A percentile compares a stretch with the other conserved stretches of the same genome.
Evolutionary conservation across 2,888 invertebrate species (phyloP).

Genomic region (Geophilus truncorum): DNA sequence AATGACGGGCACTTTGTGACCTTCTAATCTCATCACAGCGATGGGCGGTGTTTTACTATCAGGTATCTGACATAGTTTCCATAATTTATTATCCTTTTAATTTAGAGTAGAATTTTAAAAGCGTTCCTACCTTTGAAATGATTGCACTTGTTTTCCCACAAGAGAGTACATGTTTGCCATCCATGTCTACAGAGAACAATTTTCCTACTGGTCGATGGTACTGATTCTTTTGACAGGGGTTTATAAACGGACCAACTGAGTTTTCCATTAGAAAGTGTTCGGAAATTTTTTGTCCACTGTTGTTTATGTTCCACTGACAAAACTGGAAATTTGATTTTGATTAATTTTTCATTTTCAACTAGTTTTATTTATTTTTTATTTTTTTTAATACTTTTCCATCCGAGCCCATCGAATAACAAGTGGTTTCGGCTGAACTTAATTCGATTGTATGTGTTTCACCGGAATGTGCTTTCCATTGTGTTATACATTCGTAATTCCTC

Average conservation of each 20-base stretch:
- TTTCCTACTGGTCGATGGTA: constrained; percentile 47
- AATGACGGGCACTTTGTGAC: constrained; percentile 54
- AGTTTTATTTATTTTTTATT: neutral
- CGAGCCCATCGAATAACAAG: constrained; percentile 56
- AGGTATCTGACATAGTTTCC: neutral
- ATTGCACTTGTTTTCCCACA: constrained; percentile 49
- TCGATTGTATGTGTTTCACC: constrained; percentile 55
- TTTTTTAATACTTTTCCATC: constrained; percentile 53
- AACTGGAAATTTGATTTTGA: constrained; percentile 42
- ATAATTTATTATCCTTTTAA: neutral
- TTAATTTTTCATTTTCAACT: neutral
- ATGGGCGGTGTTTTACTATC: constrained; percentile 30
- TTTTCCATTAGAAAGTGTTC: constrained; percentile 46
- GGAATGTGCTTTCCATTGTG: constrained; percentile 55
- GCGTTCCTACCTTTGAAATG: constrained; percentile 49
- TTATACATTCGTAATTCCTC: constrained; percentile 55
- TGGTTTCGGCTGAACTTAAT: constrained; percentile 55
- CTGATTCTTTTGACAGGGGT: constrained; percentile 38
- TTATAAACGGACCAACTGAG: constrained; percentile 44
- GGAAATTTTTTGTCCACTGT: constrained; percentile 47
- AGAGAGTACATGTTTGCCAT: constrained; percentile 51
- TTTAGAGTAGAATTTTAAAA: neutral
- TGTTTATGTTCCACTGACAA: constrained; percentile 50
- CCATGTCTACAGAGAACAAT: constrained; percentile 51
- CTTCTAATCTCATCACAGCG: constrained; percentile 53